These are phyloP conservation scores for Xiphophorus birchmanni DNA, from an alignment of 2,797 vertebrate genomes.

Conservation along the genomic window DNA sequence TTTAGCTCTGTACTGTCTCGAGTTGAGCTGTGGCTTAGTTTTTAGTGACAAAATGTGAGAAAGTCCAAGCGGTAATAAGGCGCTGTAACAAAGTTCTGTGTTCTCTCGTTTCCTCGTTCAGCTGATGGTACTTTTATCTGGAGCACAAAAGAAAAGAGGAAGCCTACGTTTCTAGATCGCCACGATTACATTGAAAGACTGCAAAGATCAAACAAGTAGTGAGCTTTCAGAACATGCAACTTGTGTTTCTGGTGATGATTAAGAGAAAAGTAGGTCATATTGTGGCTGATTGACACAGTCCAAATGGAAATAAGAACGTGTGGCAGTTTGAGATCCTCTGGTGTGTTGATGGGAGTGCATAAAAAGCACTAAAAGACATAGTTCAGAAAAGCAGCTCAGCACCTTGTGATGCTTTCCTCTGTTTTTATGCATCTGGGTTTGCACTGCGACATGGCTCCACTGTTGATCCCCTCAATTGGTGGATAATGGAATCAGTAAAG, in stretches of 20 bases:
- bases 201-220: not conserved
- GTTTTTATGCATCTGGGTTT: not conserved
- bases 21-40: not conserved
- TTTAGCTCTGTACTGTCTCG: not conserved
- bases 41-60: not conserved
- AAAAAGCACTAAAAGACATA: not conserved
- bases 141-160: not conserved
- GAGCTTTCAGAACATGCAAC: not conserved
- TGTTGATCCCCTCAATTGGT: not conserved
- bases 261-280: not conserved
- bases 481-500: not conserved
- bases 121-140: not conserved
- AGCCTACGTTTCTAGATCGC: not conserved
- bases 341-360: not conserved
- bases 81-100: not conserved
- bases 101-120: not conserved
- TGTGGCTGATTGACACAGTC: not conserved
- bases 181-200: not conserved
- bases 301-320: not conserved
- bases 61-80: not conserved
- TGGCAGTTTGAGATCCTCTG: not conserved
- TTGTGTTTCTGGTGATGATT: not conserved
- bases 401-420: not conserved
- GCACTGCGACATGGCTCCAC: not conserved
- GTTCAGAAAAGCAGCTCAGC: not conserved